Conservation (phyloP, 2,113 vertebrate species). For the Ammodytes marinus region DNA sequence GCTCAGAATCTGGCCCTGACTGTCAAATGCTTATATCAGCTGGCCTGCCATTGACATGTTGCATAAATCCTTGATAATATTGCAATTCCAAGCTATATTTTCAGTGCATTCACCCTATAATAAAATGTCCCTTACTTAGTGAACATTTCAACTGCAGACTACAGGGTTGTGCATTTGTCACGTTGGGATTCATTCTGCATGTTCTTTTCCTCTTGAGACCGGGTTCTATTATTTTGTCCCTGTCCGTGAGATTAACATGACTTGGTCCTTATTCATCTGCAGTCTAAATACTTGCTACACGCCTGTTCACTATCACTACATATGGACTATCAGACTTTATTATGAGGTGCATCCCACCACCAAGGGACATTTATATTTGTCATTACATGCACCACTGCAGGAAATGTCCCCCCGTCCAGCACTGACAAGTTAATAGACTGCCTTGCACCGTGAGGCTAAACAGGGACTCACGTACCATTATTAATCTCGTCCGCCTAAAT, state of each 20-base stretch:
- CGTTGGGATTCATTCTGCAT: background rate
- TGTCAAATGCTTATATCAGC: slow-evolving; percentile 20
- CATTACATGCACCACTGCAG: slow-evolving; percentile 31
- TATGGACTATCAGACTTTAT: slow-evolving; percentile 27
- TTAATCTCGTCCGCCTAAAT: slow-evolving; percentile 49
- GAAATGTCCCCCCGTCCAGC: slow-evolving; percentile 48
- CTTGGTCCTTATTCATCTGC: slow-evolving; percentile 14
- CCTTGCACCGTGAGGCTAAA: slow-evolving; percentile 33
- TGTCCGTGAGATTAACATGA: slow-evolving; percentile 13
- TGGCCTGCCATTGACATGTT: background rate
- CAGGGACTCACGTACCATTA: slow-evolving; percentile 48
- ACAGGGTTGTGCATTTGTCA: background rate
- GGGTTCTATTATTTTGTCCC: slow-evolving; percentile 12
- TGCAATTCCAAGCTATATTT: slow-evolving; percentile 1
- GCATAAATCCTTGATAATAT: slow-evolving; percentile 25
- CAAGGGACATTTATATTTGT: slow-evolving; percentile 50
- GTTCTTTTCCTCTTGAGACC: background rate
- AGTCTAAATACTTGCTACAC: slow-evolving; percentile 23
- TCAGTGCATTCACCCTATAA: background rate
- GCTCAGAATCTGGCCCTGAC: slow-evolving; percentile 32
- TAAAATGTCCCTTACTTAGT: background rate
- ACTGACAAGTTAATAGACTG: slow-evolving; percentile 62
- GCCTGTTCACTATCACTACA: slow-evolving; percentile 19
- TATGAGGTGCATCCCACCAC: slow-evolving; percentile 36
- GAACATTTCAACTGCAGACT: background rate